A percentile compares a stretch with the other conserved stretches of the same genome.
Evolutionary conservation across 2,113 vertebrate species (phyloP).

Genomic region (Erythrocebus patas): DNA sequence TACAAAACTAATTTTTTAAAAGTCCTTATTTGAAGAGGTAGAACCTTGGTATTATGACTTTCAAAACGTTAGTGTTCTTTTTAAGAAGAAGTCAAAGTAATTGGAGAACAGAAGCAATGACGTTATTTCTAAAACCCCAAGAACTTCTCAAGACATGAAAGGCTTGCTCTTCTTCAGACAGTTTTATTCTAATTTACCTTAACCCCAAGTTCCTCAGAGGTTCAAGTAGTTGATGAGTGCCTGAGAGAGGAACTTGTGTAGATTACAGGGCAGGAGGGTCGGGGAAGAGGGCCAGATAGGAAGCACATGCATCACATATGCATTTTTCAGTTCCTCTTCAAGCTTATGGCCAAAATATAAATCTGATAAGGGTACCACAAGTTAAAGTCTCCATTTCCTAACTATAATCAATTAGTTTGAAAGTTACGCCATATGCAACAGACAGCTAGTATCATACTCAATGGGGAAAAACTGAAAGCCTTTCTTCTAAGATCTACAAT

Average conservation of each 20-base stretch:
- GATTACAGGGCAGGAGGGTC: no score
- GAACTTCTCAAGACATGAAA: not conserved
- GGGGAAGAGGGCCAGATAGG: not conserved
- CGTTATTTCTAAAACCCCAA: constrained; percentile 12
- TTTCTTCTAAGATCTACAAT: no score
- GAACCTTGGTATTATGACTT: constrained; percentile 1
- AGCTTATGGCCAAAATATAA: not conserved
- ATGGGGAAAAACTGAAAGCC: no score
- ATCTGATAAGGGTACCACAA: not conserved
- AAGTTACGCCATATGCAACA: not conserved
- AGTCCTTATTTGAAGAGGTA: not conserved
- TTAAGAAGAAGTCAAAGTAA: not conserved
- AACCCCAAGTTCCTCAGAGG: not conserved
- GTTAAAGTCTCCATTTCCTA: not conserved
- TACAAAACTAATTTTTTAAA: not conserved
- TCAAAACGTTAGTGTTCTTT: constrained; percentile 1
- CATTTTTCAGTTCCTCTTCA: constrained; percentile 52
- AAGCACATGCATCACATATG: not conserved
- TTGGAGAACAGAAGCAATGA: not conserved
- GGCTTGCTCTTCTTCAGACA: not conserved
- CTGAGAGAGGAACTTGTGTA: not conserved
- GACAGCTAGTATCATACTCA: no score
- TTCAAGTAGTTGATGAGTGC: not conserved
- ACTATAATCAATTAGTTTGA: not conserved
- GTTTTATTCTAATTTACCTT: not conserved